These are phyloP conservation scores for Cartodere bifasciata DNA, from an alignment of 2,888 invertebrate species.

Conservation along the genomic window DNA sequence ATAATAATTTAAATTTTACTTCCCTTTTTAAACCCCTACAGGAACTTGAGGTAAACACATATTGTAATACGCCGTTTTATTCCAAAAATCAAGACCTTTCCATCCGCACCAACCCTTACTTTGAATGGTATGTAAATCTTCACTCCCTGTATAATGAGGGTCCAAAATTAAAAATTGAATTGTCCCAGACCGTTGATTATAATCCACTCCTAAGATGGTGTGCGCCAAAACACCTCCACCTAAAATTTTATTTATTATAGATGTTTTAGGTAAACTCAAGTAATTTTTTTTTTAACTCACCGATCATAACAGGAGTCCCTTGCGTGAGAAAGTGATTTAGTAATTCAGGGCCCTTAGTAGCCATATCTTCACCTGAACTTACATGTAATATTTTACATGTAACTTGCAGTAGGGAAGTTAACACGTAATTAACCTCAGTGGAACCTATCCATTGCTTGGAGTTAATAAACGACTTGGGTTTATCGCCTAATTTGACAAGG, in stretches of 20 bases:
- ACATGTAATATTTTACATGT: conserved; percentile 74
- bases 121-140: conserved; percentile 61
- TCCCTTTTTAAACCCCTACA: no score
- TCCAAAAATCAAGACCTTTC: conserved; percentile 93
- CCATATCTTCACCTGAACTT: conserved; percentile 73
- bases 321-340: conserved; percentile 82
- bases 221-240: conserved; percentile 96
- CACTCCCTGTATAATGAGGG: conserved; percentile 91
- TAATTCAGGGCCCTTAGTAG: conserved; percentile 66
- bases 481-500: conserved; percentile 89
- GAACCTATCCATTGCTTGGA: conserved; percentile 97
- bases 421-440: conserved; percentile 87
- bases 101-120: conserved; percentile 95
- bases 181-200: conserved; percentile 65
- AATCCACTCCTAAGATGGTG: conserved; percentile 91
- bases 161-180: conserved; percentile 91
- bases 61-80: conserved; percentile 89
- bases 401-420: conserved; percentile 68
- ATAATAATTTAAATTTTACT: no score
- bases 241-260: conserved; percentile 26
- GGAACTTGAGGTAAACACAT: conserved; percentile 81
- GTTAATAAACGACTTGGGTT: conserved; percentile 72
- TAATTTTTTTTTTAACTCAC: conserved; percentile 36
- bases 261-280: conserved; percentile 3
- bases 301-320: conserved; percentile 98